A percentile compares a stretch with the other conserved stretches of the same genome.
Evolutionary conservation across 2,113 vertebrate species (phyloP).

Genomic region (Phyllostomus hastatus): DNA sequence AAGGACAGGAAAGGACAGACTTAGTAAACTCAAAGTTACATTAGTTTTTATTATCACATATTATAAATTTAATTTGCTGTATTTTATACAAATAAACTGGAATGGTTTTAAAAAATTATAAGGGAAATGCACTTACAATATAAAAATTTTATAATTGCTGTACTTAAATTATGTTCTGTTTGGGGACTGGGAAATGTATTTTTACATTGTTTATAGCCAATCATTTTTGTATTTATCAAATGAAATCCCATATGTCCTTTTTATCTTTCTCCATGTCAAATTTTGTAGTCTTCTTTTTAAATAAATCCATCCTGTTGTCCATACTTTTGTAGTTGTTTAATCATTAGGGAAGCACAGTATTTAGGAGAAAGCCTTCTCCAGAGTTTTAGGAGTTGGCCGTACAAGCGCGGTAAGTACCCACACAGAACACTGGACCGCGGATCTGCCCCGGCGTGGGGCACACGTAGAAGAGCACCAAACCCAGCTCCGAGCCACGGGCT

Average conservation of each 20-base stretch:
- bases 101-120: constrained; percentile 36
- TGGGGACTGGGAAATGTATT: constrained; percentile 45
- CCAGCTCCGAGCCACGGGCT: neutral
- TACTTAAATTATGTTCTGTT: constrained; percentile 48
- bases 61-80: neutral
- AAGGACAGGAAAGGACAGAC: neutral
- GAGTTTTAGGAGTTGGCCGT: neutral
- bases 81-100: constrained; percentile 39
- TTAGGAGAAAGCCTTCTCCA: neutral
- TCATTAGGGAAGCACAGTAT: neutral
- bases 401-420: neutral
- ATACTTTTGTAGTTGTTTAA: neutral
- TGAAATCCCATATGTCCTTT: constrained; percentile 67
- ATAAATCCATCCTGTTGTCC: constrained; percentile 74
- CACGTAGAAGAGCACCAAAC: neutral
- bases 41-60: neutral
- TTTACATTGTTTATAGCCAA: constrained; percentile 59
- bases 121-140: constrained; percentile 1
- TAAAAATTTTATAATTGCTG: constrained; percentile 30
- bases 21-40: neutral
- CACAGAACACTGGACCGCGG: neutral
- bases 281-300: constrained; percentile 75
- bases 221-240: constrained; percentile 67
- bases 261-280: constrained; percentile 42
- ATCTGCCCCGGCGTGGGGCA: neutral